Evolutionary conservation across 2,888 invertebrate genomes (phyloP).

Genomic region (Holacanthella duospinosa): DNA sequence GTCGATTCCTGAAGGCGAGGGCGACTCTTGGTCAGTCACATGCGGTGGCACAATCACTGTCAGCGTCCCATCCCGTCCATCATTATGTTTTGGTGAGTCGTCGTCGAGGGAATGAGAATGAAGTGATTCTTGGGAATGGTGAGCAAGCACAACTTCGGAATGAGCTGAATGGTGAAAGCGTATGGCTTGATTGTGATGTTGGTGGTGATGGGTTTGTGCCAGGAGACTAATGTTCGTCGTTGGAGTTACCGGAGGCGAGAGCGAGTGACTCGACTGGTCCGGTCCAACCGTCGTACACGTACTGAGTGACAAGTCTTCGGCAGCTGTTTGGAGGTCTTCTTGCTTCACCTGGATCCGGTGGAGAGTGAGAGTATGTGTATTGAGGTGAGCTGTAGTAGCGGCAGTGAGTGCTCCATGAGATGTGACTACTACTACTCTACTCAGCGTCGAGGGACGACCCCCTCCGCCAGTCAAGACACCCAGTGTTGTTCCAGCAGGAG

Average conservation of each 20-base stretch:
- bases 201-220: conserved; percentile 8
- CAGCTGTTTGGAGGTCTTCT: conserved; percentile 29
- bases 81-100: conserved; percentile 5
- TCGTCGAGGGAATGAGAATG: conserved; percentile 7
- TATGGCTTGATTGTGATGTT: conserved; percentile 14
- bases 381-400: conserved; percentile 5
- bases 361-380: conserved; percentile 15
- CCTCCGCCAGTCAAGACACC: conserved; percentile 4
- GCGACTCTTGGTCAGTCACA: conserved; percentile 18
- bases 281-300: conserved; percentile 1
- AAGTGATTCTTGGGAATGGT: not conserved
- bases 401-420: conserved; percentile 18
- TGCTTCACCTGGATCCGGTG: conserved; percentile 26
- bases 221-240: not conserved
- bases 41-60: conserved; percentile 39
- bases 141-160: conserved; percentile 6
- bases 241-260: not conserved
- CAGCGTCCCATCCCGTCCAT: conserved; percentile 15
- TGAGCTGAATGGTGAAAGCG: conserved; percentile 7
- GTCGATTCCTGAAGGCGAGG: conserved; percentile 44
- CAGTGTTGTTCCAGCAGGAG: not conserved
- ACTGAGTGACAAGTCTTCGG: conserved; percentile 33
- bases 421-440: conserved; percentile 26
- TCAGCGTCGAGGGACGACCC: conserved; percentile 17
- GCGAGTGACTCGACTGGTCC: not conserved